phyloP scores from a whole-genome alignment of 2,888 invertebrate genomes.

The Kuschelorhynchus macadamiae region DNA sequence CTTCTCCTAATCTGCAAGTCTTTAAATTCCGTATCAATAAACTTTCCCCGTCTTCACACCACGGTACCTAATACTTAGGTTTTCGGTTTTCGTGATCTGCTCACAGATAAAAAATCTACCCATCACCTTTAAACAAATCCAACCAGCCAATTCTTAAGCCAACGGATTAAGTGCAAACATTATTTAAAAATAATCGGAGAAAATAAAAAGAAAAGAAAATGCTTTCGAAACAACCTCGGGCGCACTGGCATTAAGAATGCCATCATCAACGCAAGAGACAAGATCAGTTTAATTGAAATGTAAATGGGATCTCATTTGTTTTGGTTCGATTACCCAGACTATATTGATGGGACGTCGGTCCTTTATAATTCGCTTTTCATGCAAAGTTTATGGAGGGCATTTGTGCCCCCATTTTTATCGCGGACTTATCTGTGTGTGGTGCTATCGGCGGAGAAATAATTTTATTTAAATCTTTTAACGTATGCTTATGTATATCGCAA shows the following conservation, averaged over 20 bases:
- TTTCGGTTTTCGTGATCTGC: no score
- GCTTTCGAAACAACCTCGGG: constrained; percentile 5
- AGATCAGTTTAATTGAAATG: constrained; percentile 50
- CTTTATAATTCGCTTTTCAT: constrained; percentile 59
- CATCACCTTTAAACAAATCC: no score
- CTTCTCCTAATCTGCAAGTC: no score
- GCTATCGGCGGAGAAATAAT: background rate
- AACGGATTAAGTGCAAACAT: no score
- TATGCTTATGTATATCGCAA: no score
- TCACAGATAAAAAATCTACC: no score
- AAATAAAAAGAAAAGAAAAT: background rate
- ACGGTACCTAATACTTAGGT: no score
- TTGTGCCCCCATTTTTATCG: constrained; percentile 37
- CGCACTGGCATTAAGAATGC: constrained; percentile 23
- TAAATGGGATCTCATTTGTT: constrained; percentile 59
- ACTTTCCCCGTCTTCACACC: no score
- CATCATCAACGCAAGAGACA: constrained; percentile 38
- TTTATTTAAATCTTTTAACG: background rate
- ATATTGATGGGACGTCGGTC: constrained; percentile 57
- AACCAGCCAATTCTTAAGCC: no score
- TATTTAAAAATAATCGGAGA: background rate
- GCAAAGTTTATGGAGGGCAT: constrained; percentile 53
- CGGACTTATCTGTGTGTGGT: constrained; percentile 13
- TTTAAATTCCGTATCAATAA: no score
- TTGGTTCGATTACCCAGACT: constrained; percentile 57